These are phyloP conservation scores for Euphonia xanthogaster DNA, from an alignment of 2,797 vertebrate genomes.

Conservation along the genomic window DNA sequence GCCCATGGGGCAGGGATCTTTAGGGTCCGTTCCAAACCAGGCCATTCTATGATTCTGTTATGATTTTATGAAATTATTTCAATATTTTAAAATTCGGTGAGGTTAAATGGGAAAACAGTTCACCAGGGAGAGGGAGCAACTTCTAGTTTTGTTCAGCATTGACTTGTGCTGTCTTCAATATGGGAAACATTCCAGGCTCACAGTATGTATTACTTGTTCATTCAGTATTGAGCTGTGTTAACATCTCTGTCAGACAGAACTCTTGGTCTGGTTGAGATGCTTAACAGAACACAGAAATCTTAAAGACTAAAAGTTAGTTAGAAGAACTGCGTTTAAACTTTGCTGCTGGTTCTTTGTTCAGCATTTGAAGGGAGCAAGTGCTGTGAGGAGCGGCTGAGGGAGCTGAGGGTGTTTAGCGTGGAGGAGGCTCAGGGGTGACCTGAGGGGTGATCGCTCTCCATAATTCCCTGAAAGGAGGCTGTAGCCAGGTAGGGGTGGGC, in stretches of 20 bases:
- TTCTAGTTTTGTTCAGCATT: neutral
- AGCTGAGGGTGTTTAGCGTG: neutral
- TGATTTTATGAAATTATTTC: neutral
- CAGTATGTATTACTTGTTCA: neutral
- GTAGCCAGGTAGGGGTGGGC: neutral
- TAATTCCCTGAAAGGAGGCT: neutral
- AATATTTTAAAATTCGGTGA: neutral
- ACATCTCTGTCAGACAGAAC: neutral
- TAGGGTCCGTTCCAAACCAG: neutral
- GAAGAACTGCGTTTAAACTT: neutral
- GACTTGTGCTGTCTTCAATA: neutral
- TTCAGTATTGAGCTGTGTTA: neutral
- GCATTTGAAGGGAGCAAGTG: neutral
- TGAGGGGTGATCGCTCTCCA: accelerated
- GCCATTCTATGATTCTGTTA: neutral
- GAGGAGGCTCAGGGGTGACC: neutral
- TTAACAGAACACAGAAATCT: neutral
- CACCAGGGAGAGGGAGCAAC: neutral
- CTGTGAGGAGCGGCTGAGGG: accelerated
- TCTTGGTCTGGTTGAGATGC: neutral
- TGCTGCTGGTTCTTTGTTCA: neutral
- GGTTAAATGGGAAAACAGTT: neutral
- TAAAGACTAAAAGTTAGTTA: neutral
- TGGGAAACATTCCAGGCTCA: accelerated
- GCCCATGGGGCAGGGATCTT: neutral